Conservation (phyloP, 2,113 vertebrate genomes). For the Pipra filicauda region DNA sequence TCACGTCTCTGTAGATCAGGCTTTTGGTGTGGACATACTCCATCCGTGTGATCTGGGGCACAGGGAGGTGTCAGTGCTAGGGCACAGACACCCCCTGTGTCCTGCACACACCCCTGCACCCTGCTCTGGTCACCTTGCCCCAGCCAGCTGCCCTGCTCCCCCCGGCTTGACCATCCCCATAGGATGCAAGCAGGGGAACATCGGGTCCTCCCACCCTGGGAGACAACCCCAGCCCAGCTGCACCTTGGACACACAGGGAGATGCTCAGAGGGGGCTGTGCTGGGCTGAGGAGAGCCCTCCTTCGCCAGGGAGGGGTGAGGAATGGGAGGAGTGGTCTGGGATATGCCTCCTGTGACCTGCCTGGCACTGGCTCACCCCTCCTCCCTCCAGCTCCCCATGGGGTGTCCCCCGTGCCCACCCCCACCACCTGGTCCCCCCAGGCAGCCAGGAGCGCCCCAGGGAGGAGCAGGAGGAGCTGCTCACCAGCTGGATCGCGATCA, state of each 20-base stretch:
- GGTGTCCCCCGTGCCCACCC: not conserved
- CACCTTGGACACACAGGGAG: no score
- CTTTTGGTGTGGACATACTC: slow-evolving; percentile 97
- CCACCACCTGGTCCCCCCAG: not conserved
- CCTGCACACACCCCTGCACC: accelerated
- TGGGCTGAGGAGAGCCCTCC: not conserved
- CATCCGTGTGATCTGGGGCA: slow-evolving; percentile 91
- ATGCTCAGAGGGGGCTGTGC: not conserved
- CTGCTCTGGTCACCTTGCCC: accelerated
- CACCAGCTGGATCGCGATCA: slow-evolving; percentile 99
- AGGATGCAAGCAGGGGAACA: accelerated
- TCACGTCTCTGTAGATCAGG: slow-evolving; percentile 97
- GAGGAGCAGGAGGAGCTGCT: not conserved
- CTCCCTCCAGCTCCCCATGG: accelerated
- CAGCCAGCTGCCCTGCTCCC: not conserved
- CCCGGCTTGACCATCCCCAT: accelerated
- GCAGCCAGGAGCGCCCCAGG: not conserved
- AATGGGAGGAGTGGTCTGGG: accelerated
- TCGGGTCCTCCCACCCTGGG: accelerated
- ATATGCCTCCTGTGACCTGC: not conserved
- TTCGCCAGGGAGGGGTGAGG: not conserved
- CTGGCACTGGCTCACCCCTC: accelerated
- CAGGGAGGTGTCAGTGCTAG: not conserved
- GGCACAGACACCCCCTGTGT: accelerated
- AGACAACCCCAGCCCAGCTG: not conserved